Evolutionary conservation across 2,888 invertebrate species (phyloP).

Genomic region (Archips crataeganus): DNA sequence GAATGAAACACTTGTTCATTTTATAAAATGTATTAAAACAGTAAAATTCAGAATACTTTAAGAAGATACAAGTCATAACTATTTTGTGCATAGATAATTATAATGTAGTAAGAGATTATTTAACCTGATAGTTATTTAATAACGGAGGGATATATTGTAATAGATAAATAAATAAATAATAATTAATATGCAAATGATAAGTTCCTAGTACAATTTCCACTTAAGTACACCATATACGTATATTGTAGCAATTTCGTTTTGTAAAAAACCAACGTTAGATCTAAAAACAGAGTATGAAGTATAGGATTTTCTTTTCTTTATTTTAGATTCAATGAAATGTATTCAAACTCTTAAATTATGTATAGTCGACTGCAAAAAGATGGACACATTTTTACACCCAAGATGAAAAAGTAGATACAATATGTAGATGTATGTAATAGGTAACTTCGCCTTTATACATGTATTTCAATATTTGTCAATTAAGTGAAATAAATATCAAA

Average conservation of each 20-base stretch:
- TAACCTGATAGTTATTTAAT: constrained; percentile 16
- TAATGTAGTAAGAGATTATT: constrained; percentile 25
- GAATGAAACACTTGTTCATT: constrained; percentile 54
- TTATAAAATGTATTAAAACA: constrained; percentile 84
- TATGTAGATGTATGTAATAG: too few species aligned
- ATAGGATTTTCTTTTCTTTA: too few species aligned
- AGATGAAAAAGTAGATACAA: too few species aligned
- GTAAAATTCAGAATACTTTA: constrained; percentile 67
- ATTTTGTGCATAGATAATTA: constrained; percentile 56
- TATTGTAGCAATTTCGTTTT: background rate
- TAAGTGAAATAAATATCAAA: too few species aligned
- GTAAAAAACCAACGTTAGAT: too few species aligned
- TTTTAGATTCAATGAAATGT: too few species aligned
- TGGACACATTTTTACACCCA: too few species aligned
- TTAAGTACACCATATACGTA: background rate
- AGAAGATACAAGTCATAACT: constrained; percentile 57
- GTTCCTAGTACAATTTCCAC: background rate
- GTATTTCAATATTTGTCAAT: too few species aligned
- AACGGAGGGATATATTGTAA: background rate
- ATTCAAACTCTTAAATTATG: too few species aligned
- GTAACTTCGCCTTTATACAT: too few species aligned
- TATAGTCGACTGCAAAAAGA: too few species aligned
- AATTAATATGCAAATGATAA: background rate
- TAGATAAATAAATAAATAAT: background rate
- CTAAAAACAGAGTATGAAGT: too few species aligned